Percentiles rank a stretch among this genome's conserved stretches.
These are phyloP conservation scores for Gymnorhina tibicen DNA, from an alignment of 2,113 vertebrate species.

Conservation along the genomic window DNA sequence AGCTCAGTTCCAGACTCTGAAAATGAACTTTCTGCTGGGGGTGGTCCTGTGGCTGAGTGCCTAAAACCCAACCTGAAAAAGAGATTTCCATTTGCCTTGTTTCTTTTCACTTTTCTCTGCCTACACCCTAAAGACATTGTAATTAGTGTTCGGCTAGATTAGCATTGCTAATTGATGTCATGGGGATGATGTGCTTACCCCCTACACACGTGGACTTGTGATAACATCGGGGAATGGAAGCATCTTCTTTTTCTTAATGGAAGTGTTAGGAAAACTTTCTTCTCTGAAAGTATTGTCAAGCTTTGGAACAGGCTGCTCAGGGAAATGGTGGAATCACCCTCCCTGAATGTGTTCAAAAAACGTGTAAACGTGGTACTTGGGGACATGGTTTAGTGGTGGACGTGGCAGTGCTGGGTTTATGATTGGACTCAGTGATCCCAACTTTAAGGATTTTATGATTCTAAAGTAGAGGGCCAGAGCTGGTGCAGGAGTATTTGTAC, in stretches of 20 bases:
- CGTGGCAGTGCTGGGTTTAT: neutral
- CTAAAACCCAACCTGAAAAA: neutral
- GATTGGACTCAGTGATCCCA: accelerated
- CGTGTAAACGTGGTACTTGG: neutral
- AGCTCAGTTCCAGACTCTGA: neutral
- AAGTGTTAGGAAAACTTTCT: neutral
- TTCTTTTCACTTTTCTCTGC: neutral
- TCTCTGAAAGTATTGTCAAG: accelerated
- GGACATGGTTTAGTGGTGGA: neutral
- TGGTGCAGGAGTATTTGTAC: neutral
- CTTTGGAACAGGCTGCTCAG: neutral
- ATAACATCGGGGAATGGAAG: accelerated
- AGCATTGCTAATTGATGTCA: neutral
- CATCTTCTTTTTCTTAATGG: neutral
- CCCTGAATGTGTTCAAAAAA: neutral
- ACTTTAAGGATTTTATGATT: neutral
- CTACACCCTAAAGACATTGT: accelerated
- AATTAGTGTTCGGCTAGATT: neutral
- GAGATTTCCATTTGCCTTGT: neutral
- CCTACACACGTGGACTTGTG: accelerated
- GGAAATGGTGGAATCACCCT: neutral
- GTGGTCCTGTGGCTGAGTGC: neutral
- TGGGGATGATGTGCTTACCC: neutral
- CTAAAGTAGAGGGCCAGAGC: neutral
- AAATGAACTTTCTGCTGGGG: neutral